Evolutionary conservation across 2,888 invertebrate species (phyloP).

Genomic region (Alviniconcha strummeri): DNA sequence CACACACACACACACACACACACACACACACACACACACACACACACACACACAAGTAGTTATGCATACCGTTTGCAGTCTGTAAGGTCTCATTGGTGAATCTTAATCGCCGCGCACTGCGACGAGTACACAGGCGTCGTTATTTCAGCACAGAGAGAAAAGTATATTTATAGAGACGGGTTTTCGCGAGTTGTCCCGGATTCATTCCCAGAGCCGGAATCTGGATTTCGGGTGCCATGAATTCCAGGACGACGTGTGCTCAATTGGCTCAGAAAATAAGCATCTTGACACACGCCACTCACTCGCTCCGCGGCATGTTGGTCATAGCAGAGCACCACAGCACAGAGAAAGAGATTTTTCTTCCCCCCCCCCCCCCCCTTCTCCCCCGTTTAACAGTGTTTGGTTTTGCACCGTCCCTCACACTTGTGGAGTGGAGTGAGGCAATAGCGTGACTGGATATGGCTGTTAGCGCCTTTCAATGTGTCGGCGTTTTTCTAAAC

Average conservation of each 20-base stretch:
- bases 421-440: constrained; percentile 1
- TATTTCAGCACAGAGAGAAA: background rate
- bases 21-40: background rate
- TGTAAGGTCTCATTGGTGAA: no score
- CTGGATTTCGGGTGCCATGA: background rate
- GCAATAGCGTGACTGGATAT: background rate
- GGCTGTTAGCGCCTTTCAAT: no score
- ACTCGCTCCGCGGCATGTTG: background rate
- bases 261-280: constrained; percentile 31
- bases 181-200: background rate
- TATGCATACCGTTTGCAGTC: background rate
- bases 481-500: no score
- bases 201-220: background rate
- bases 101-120: no score
- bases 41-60: background rate
- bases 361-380: no score
- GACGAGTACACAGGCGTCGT: no score
- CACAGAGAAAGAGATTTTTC: background rate
- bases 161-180: background rate
- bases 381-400: no score
- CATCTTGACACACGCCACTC: constrained; percentile 35
- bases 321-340: background rate
- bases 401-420: background rate
- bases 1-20: background rate
- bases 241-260: constrained; percentile 26